Evolutionary conservation across 2,888 invertebrate genomes (phyloP), one percentile per base, ranked within the genome.

Genomic region (Galeopsomyia nigrocyanea): DNA sequence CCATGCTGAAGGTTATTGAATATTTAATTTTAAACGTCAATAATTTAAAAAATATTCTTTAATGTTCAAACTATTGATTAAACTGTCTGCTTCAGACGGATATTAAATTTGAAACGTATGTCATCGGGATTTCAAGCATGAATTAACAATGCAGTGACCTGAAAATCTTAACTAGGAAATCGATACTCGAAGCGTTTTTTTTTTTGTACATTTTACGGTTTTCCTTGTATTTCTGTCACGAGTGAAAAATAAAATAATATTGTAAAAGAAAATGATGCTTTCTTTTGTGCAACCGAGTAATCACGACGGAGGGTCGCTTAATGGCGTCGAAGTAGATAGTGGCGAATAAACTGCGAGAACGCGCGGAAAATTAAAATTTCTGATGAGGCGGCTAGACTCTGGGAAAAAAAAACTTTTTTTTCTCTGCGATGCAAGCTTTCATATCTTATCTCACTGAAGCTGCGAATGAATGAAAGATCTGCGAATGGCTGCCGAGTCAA

Each of bases 291-390:
- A 21, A 50, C 9, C 31, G 60, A 60, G 51, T 51, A 68, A 68
- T 60, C 53, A 51, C n/a, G 9, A 46, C 31, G 16, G 17, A 10
- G 31, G 51, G 51, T 31, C 19, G n/a, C 67, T 68, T 39, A 53
- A 68, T 46, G 60, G 60, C 58, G 60, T 53, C 7, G 39, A 56
- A 56, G 19, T 7, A 55, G 56, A 56, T 47, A 47, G 65, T 49
- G 56, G 47, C 16, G 47, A 51, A 53, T 53, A 51, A 63, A 50
- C 46, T 21, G 62, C 31, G 31, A 6, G 17, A 39, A 39, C 26
- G 55, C 64, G 26, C 56, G 68, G 62, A 68, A 68, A 68, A 68
- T 68, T 62, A 68, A 68, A 62, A 68, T 68, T 68, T 62, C 49
- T 56, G 62, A 62, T 55, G 68, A 62, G 62, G 10, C 56, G 55